Evolutionary conservation across 2,797 vertebrate species (phyloP), one percentile per base, ranked within the genome.

Genomic region (Sebastes diaconus): DNA sequence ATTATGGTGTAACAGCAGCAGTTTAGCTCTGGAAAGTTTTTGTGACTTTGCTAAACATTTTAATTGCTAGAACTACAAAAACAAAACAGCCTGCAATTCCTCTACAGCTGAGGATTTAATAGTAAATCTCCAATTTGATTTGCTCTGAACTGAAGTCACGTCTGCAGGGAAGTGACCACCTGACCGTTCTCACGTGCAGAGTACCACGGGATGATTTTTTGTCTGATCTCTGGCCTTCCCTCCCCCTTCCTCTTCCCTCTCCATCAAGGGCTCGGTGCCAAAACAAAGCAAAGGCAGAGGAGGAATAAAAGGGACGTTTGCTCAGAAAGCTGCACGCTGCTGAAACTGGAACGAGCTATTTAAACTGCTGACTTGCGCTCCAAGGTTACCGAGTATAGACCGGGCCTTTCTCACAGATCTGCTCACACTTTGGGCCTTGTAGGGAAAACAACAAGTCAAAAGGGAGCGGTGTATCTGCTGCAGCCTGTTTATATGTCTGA

Each of bases 111-210:
- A 75, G 65, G 63, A 54, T 75, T 75, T 67, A 60, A 58, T 34
- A 75, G 61, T 75, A 74, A 79, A 81, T 75, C 46, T 83, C 59
- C 67, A 46, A 72, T 88, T 80, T 60, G 27, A 68, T 81, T 83
- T 77, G 76, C 71, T 69, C 16, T 50, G 46, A 50, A 50, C 22
- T 67, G 61, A 52, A 81, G 80, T 79, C 84, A 59, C 7, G 72
- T 74, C 79, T 80, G 83, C 79, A 68, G 77, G 68, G 77, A 88
- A 81, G 60, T 72, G 72, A 87, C 83, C 93, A 94, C 92, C 93
- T 93, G 93, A 94, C 88, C 29, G 29, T 27, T 77, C 84, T 93
- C 93, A 92, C 82, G 87, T 91, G 92, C 83, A 25, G 63, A 81
- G 76, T 55, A 93, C 80, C 92, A 93, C 79, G 81, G 84, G 87